phyloP scores from a whole-genome alignment of 2,113 vertebrate species.

The Arenaria interpres region DNA sequence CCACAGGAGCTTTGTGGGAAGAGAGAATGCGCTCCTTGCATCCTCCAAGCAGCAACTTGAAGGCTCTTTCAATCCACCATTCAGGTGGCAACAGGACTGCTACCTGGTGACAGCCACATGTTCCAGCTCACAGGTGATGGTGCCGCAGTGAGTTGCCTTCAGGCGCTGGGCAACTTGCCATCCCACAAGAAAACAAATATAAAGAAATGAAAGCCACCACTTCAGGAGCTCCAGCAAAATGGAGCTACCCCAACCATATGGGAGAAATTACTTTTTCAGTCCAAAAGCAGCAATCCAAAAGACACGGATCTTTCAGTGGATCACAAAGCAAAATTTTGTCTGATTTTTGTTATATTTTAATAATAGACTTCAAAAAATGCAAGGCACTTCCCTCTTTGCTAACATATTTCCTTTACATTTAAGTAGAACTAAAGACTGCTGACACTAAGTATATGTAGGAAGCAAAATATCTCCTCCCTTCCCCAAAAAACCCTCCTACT shows the following conservation, averaged over 20 bases:
- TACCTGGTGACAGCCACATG: accelerated
- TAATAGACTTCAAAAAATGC: constrained; percentile 23
- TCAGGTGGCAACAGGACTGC: background rate
- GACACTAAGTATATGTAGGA: background rate
- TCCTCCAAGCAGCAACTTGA: background rate
- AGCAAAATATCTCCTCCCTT: background rate
- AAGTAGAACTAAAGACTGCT: constrained; percentile 39
- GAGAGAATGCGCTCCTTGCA: background rate
- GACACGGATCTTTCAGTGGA: background rate
- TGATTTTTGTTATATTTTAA: constrained; percentile 30
- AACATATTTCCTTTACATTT: constrained; percentile 7
- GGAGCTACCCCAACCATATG: background rate
- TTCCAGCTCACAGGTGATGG: background rate
- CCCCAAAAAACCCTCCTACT: background rate
- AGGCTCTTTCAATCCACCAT: accelerated
- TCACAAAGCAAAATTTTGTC: background rate
- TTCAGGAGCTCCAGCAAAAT: background rate
- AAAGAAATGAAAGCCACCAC: background rate
- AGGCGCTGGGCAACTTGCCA: background rate
- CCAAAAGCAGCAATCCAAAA: background rate
- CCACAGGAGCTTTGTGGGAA: background rate
- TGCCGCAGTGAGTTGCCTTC: background rate
- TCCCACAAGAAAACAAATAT: background rate
- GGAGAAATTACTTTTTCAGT: background rate
- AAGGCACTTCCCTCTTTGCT: constrained; percentile 28